These are phyloP conservation scores for Ginglymostoma cirratum DNA, from an alignment of 2,113 vertebrate genomes.

Conservation along the genomic window DNA sequence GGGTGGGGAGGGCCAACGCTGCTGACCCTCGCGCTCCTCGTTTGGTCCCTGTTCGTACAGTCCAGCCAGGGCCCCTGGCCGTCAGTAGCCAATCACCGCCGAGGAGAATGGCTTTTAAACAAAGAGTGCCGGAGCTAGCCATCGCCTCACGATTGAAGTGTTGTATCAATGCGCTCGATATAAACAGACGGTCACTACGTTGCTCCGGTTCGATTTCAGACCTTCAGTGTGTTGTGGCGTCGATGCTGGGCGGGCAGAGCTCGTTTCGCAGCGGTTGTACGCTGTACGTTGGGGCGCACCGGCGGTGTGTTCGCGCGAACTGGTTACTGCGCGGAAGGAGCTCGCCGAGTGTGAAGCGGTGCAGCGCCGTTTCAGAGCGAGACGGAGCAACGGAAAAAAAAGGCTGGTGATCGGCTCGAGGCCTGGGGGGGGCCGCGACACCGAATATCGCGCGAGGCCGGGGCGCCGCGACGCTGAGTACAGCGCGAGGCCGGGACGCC, in stretches of 20 bases:
- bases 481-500: background rate
- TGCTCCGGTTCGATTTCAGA: background rate
- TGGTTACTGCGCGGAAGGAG: conserved; percentile 13
- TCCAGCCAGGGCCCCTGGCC: background rate
- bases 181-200: background rate
- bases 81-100: background rate
- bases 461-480: no score
- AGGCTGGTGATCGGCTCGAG: background rate
- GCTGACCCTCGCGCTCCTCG: background rate
- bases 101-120: conserved; percentile 35
- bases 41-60: background rate
- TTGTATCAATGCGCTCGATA: background rate
- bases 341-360: background rate
- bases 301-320: background rate
- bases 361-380: conserved; percentile 3
- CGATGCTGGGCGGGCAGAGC: background rate
- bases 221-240: background rate
- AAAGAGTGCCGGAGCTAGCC: conserved; percentile 23
- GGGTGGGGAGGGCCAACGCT: no score
- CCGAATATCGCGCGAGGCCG: background rate
- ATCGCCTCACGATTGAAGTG: background rate
- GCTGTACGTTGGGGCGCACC: background rate
- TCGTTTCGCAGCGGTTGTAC: background rate
- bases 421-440: background rate
- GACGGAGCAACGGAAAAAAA: background rate